phyloP scores from a whole-genome alignment of 1,140 invertebrate species.

The Drosophila mojavensis region DNA sequence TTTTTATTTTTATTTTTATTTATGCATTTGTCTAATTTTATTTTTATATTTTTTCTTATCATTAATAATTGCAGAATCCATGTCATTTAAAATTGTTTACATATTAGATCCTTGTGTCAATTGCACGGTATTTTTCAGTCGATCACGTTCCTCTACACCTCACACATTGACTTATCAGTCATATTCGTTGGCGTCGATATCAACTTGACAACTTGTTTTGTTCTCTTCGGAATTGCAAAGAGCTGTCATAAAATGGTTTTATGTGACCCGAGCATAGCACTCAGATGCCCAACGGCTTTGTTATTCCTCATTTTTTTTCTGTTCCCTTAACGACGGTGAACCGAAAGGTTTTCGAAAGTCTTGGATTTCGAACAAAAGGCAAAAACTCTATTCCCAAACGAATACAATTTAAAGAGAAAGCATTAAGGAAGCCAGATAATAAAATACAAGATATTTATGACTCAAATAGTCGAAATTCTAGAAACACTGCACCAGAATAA shows the following conservation, averaged over 20 bases:
- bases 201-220: conserved; percentile 18
- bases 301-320: neutral
- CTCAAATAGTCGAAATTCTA: neutral
- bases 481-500: neutral
- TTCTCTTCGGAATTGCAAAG: conserved; percentile 17
- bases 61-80: too few species aligned
- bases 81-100: too few species aligned
- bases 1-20: too few species aligned
- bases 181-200: conserved; percentile 20
- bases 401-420: too few species aligned
- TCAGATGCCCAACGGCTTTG: conserved; percentile 20
- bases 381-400: neutral
- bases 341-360: conserved; percentile 14
- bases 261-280: conserved; percentile 27
- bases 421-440: too few species aligned
- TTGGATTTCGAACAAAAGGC: neutral
- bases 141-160: neutral
- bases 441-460: neutral
- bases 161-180: neutral
- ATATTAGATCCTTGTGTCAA: neutral
- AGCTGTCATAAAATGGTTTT: conserved; percentile 44
- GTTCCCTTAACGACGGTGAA: conserved; percentile 10
- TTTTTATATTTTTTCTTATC: too few species aligned
- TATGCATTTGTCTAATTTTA: too few species aligned
- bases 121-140: neutral